phyloP scores from a whole-genome alignment of 2,113 vertebrate species.

The Hippolais icterina region DNA sequence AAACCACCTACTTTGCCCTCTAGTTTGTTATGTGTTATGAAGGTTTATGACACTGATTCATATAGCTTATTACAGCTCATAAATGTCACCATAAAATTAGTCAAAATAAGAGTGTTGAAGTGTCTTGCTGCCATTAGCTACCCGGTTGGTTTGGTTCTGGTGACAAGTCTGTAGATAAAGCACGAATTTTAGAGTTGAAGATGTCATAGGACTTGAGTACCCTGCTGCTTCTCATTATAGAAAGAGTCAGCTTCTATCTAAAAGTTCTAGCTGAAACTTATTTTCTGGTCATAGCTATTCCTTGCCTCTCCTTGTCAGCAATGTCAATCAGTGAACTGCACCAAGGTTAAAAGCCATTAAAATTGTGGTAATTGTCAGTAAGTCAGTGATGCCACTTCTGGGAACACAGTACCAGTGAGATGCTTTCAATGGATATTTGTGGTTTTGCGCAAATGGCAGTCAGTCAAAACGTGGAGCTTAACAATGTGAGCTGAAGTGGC shows the following conservation, averaged over 20 bases:
- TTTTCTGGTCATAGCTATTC: neutral
- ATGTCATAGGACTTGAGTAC: neutral
- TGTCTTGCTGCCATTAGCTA: neutral
- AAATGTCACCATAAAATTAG: constrained; percentile 10
- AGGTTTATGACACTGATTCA: neutral
- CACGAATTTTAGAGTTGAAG: neutral
- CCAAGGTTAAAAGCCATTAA: neutral
- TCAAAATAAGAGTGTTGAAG: neutral
- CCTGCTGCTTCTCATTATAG: neutral
- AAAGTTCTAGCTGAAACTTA: neutral
- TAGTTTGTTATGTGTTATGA: neutral
- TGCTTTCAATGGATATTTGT: neutral
- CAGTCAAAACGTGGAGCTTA: neutral
- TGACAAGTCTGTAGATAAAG: constrained; percentile 17
- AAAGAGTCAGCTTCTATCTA: neutral
- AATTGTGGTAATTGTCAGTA: neutral
- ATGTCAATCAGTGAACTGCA: neutral
- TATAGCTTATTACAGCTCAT: neutral
- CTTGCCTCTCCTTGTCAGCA: neutral
- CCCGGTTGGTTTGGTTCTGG: neutral
- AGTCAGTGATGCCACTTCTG: neutral
- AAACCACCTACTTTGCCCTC: neutral
- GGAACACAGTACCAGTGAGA: neutral
- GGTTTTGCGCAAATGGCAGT: neutral
- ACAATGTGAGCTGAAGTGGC: neutral